A percentile compares a stretch with the other conserved stretches of the same genome.
Evolutionary conservation across 1,140 invertebrate genomes (phyloP).

Genomic region (Octopus bimaculoides): DNA sequence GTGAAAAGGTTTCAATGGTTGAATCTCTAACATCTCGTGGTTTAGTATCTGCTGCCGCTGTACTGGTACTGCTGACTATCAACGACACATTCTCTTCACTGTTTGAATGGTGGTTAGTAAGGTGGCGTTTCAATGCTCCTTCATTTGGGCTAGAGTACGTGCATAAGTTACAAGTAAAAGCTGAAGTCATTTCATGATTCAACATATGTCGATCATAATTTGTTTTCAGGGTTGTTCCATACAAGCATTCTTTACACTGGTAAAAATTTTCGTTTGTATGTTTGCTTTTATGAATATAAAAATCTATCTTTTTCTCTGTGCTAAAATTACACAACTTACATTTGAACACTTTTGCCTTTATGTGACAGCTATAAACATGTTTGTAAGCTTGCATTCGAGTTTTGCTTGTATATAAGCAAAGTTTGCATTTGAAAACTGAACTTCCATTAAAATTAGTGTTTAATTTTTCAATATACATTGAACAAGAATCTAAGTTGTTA

Average conservation of each 20-base stretch:
- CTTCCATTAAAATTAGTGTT: background rate
- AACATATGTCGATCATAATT: constrained; percentile 89
- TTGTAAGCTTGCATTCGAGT: constrained; percentile 37
- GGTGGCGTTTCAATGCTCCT: constrained; percentile 87
- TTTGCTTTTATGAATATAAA: constrained; percentile 77
- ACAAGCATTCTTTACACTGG: constrained; percentile 86
- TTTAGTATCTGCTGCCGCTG: background rate
- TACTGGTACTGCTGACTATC: constrained; percentile 3
- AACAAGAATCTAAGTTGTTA: constrained; percentile 20
- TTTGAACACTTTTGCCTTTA: constrained; percentile 70
- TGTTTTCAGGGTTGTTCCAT: constrained; percentile 88
- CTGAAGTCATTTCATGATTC: constrained; percentile 65
- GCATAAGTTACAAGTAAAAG: constrained; percentile 80
- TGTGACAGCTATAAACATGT: constrained; percentile 60
- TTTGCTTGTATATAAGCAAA: constrained; percentile 40
- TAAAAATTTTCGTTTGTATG: constrained; percentile 88
- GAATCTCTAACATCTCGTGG: background rate
- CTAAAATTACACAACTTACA: constrained; percentile 87
- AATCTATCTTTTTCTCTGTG: constrained; percentile 73
- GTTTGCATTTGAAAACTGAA: constrained; percentile 38
- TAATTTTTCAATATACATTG: constrained; percentile 12
- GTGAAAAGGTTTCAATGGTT: background rate
- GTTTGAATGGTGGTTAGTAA: constrained; percentile 63
- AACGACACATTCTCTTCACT: constrained; percentile 27
- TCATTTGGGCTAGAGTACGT: constrained; percentile 90